These are phyloP conservation scores for Platygyra sinensis DNA, from an alignment of 64 coral and sea anemone genomes.

Conservation along the genomic window DNA sequence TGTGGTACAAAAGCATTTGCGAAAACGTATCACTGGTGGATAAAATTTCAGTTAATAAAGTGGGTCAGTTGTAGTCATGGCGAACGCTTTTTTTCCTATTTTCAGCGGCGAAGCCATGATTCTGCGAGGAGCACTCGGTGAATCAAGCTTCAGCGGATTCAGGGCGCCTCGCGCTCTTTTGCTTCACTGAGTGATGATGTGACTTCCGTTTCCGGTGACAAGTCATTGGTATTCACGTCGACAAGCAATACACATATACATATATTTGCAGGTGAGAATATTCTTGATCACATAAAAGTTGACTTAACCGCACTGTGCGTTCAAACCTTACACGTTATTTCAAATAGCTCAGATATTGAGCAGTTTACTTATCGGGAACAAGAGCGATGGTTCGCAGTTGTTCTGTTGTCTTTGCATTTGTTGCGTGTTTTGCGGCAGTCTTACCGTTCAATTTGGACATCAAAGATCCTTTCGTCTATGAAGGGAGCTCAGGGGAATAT, in stretches of 20 bases:
- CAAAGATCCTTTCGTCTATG: conserved; percentile 22
- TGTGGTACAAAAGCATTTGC: not conserved
- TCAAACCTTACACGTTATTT: not conserved
- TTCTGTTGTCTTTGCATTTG: not conserved
- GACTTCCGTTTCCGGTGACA: conserved; percentile 2
- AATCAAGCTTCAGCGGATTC: no score
- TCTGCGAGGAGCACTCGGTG: no score
- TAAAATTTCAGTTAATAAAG: no score
- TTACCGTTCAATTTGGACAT: conserved; percentile 7
- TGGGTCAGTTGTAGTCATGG: no score
- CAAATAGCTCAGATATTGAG: not conserved
- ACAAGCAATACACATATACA: not conserved
- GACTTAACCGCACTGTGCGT: not conserved
- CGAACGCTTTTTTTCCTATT: no score
- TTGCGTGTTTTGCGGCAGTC: not conserved
- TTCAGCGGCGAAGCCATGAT: no score
- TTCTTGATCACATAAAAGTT: not conserved
- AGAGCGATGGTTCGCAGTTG: not conserved
- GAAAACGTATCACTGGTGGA: no score
- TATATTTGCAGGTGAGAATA: not conserved
- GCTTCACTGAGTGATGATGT: not conserved
- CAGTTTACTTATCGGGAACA: not conserved
- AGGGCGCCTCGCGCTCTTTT: no score
- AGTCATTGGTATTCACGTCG: not conserved
- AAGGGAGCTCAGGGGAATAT: not conserved